Base-by-base conservation (phyloP, 2,113 vertebrate genomes). In the Pithys albifrons region DNA sequence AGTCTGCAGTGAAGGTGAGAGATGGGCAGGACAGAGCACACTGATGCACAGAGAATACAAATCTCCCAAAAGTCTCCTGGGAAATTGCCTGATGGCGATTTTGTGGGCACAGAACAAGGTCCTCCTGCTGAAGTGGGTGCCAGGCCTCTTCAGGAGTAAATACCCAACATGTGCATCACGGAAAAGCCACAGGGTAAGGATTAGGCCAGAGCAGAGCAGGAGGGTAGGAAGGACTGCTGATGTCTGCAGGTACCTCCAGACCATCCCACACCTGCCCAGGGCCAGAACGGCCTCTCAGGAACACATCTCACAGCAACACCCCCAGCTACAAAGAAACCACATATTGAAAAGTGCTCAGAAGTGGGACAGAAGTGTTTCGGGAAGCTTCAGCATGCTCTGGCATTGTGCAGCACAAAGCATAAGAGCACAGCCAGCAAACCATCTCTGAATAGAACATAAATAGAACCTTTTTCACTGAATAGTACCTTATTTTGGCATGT, bases 401-500 rank as follows among this genome's bases (percentile, higher is more conserved):
- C 87, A 89, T 93, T 92, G 94, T 89, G 49, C 87, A 89, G 74
- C 73, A 61, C 85, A 75, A 83, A 94, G 95, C 76, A 75, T 22
- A 69, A 91, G 92, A 93, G 95, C 92, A 65, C 57, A 93, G 77
- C 41, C 86, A 93, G 95, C 95, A 87, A 96, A 74, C 19, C 84
- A 64, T 64, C 93, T 92, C 29, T 93, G 92, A 97, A 94, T 93
- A 95, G 96, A 93, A 87, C 91, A 94, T 81, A 96, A 97, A 97
- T 96, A 95, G 94, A 95, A 93, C 85, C 72, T 72, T 94, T 90
- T 90, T 84, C 94, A 93, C 76, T 65, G 92, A 96, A 96, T 81
- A 93, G 90, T 83, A 85, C 92, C 96, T 95, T 94, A 96, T 96
- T 95, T 96, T 95, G 92, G 94, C 95, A 96, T 88, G 57, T 83